A percentile compares a stretch with the other conserved stretches of the same genome.
Conservation (phyloP, 2,113 vertebrate genomes). For the Melanostigma gelatinosum region DNA sequence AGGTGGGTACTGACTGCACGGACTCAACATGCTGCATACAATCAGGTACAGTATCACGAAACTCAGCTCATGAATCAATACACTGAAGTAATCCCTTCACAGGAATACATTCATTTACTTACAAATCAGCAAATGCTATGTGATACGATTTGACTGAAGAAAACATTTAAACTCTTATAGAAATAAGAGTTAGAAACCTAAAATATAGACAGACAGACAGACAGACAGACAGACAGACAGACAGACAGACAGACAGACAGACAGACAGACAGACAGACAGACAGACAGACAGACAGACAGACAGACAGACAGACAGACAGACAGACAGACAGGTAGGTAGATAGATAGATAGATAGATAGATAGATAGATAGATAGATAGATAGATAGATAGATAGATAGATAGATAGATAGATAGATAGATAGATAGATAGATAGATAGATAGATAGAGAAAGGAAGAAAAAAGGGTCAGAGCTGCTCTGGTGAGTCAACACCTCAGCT, state of each 20-base stretch:
- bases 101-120: not conserved
- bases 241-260: not conserved
- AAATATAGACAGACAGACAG: not conserved
- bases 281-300: not conserved
- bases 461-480: conserved; percentile 32
- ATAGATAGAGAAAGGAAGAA: not conserved
- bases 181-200: not conserved
- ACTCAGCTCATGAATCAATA: conserved; percentile 23
- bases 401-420: not conserved
- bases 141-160: not conserved
- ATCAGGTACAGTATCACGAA: conserved; percentile 12
- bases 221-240: not conserved
- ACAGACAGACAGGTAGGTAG: too few species aligned
- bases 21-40: conserved; percentile 17
- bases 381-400: not conserved
- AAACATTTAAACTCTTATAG: not conserved
- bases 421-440: not conserved
- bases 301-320: conserved; percentile 4
- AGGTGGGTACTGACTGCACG: conserved; percentile 27
- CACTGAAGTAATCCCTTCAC: not conserved
- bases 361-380: conserved; percentile 7
- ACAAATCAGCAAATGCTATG: not conserved
- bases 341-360: conserved; percentile 5
- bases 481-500: conserved; percentile 76
- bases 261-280: not conserved